Conservation (phyloP, 2,797 vertebrate genomes). For the Acrossocheilus wenchowensis region DNA sequence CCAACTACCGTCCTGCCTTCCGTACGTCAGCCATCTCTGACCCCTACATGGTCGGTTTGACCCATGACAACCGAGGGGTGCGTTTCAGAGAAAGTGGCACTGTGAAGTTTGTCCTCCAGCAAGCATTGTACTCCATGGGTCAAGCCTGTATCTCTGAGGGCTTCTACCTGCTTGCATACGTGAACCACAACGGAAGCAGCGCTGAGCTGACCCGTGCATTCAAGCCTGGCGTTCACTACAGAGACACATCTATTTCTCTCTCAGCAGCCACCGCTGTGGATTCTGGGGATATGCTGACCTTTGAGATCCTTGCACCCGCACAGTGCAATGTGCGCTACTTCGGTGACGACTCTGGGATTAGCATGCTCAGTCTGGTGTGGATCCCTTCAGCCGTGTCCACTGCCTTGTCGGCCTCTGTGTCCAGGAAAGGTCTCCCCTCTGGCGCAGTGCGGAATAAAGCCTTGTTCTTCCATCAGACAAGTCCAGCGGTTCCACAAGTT, state of each 20-base stretch:
- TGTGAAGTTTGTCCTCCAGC: constrained; percentile 88
- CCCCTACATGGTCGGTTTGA: constrained; percentile 84
- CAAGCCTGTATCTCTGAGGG: constrained; percentile 83
- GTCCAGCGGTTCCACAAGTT: constrained; percentile 77
- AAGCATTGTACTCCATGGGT: constrained; percentile 88
- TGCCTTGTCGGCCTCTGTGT: constrained; percentile 81
- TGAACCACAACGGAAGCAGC: constrained; percentile 83
- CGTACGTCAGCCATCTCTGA: constrained; percentile 82
- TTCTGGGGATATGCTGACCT: constrained; percentile 82
- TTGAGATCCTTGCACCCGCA: constrained; percentile 84
- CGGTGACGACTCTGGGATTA: constrained; percentile 85
- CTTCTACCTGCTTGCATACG: constrained; percentile 83
- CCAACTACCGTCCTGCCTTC: constrained; percentile 84
- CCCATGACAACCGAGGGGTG: constrained; percentile 83
- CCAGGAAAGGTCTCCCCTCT: constrained; percentile 77
- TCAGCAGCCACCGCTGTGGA: constrained; percentile 77
- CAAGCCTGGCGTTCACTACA: constrained; percentile 87
- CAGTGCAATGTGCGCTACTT: constrained; percentile 88
- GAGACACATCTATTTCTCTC: constrained; percentile 85
- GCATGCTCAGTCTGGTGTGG: constrained; percentile 87
- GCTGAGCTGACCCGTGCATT: constrained; percentile 80
- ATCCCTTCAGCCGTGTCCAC: constrained; percentile 83
- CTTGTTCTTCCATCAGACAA: constrained; percentile 82
- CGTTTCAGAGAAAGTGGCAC: constrained; percentile 84
- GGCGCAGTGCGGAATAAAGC: constrained; percentile 88